Base-by-base conservation (phyloP, 2,888 invertebrate genomes). In the Xylophagus ater region DNA sequence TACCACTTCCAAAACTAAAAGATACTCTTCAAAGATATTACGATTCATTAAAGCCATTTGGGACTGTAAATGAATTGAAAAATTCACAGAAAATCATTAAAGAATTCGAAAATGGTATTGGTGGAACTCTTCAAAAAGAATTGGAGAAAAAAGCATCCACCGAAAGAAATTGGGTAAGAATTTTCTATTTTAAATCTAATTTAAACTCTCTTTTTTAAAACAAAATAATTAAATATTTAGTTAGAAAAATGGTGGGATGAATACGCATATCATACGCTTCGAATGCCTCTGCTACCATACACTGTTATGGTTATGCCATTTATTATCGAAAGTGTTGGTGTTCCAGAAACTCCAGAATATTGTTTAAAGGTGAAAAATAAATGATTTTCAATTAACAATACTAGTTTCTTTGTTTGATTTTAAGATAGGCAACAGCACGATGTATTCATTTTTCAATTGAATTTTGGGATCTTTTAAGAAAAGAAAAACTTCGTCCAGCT, bases 201-300 rank as follows among this genome's bases (percentile, higher is more conserved):
- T 21, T 29, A 13, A 4, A 9, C 5, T 10, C 5, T 26, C 17
- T 8, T 14, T 23, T 34, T 13, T 14, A 14, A 18, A 28, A 19
- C 17, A 12, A 23, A 12, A 24, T 19, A 12, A 3, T 25, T 20
- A 30, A 12, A 5, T 30, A 30, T 36, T 9, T 17, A 50, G 50
- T 42, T 71, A 26, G 69, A 67, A 43, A 58, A 59, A 47, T 74
- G 72, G 71, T 75, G 75, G 75, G 67, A 70, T 49, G 62, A 70
- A 23, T 65, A 67, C 45, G 73, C 68, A 0, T 75, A 75, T 51
- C 59, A 73, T 37, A 57, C 60, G 33, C 48, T 63, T 19, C 60
- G 74, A 15, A 48, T 60, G 9, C 73, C 74, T 0, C 50, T 71
- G 9, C 52, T 68, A 30, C 73, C 74, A 1, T 65, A 63, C 37